These are phyloP conservation scores for Platycercus adscitus DNA, from an alignment of 2,113 vertebrate species.

Conservation along the genomic window DNA sequence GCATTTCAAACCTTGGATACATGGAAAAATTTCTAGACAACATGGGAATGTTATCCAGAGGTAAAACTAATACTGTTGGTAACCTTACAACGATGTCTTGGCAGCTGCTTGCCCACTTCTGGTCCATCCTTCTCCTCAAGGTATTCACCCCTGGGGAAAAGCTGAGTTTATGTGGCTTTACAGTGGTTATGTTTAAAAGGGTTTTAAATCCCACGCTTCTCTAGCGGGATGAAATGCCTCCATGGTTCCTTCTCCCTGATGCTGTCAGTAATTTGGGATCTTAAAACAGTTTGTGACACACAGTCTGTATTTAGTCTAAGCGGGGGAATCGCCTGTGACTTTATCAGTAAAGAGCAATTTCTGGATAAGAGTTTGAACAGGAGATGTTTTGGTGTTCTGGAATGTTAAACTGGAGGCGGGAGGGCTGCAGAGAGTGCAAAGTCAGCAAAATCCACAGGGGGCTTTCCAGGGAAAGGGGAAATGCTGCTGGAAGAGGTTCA, in stretches of 20 bases:
- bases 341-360: background rate
- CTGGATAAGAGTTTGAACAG: background rate
- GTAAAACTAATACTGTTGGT: background rate
- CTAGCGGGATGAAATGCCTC: fast-evolving
- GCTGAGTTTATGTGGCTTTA: background rate
- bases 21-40: background rate
- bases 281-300: background rate
- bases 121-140: background rate
- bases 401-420: background rate
- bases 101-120: background rate
- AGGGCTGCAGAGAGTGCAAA: background rate
- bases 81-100: background rate
- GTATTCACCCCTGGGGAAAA: background rate
- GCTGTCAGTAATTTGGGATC: background rate
- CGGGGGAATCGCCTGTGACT: background rate
- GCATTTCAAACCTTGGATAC: background rate
- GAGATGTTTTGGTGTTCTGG: background rate
- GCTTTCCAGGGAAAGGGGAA: background rate
- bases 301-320: background rate
- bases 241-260: background rate
- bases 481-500: background rate
- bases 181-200: background rate
- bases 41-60: background rate
- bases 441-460: background rate
- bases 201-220: background rate